A percentile compares a stretch with the other conserved stretches of the same genome.
Evolutionary conservation across 2,113 vertebrate genomes (phyloP).

Genomic region (Erythrocercus mccallii): DNA sequence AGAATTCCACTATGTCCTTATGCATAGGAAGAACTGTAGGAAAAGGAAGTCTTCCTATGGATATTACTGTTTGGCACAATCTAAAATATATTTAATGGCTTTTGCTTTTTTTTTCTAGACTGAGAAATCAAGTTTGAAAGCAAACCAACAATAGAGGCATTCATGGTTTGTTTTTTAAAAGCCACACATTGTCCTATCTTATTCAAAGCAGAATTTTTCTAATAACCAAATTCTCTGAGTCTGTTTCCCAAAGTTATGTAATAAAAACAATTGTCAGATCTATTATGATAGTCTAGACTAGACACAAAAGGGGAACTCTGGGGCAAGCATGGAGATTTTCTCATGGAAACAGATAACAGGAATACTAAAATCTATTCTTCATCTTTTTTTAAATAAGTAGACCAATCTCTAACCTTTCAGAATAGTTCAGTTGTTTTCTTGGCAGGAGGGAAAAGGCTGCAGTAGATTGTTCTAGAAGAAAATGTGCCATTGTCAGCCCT

Average conservation of each 20-base stretch:
- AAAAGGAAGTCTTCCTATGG: neutral
- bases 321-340: neutral
- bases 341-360: neutral
- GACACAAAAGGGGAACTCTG: neutral
- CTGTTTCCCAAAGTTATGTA: constrained; percentile 8
- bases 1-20: neutral
- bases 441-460: neutral
- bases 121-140: constrained; percentile 20
- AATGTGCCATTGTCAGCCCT: neutral
- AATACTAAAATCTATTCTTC: neutral
- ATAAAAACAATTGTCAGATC: constrained; percentile 30
- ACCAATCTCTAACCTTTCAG: neutral
- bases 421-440: neutral
- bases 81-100: neutral
- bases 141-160: constrained; percentile 17
- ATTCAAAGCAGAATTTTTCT: constrained; percentile 29
- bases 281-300: constrained; percentile 24
- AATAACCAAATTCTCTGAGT: neutral
- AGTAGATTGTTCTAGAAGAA: neutral
- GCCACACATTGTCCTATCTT: constrained; percentile 29
- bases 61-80: neutral
- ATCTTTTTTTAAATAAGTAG: neutral
- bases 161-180: neutral
- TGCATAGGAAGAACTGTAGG: neutral
- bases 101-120: neutral